Percentiles rank a stretch among this genome's conserved stretches.
Conservation (phyloP, 2,113 vertebrate species). For the Megaceryle maxima region DNA sequence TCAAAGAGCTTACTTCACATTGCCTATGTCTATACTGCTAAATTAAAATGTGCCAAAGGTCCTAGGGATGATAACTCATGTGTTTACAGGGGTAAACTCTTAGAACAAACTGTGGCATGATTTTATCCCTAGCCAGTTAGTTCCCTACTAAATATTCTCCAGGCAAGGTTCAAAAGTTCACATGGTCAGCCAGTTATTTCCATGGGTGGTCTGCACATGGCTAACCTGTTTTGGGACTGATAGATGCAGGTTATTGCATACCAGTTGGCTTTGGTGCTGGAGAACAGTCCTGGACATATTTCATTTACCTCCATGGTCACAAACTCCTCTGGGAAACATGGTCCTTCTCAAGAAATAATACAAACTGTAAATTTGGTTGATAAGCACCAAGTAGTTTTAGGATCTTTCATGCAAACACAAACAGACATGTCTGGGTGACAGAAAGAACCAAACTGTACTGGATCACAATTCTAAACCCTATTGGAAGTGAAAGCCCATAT, state of each 20-base stretch:
- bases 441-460: neutral
- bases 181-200: neutral
- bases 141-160: neutral
- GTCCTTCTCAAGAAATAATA: neutral
- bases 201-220: neutral
- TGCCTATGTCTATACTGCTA: neutral
- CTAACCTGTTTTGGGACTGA: neutral
- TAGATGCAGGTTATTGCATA: neutral
- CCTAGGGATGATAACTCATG: neutral
- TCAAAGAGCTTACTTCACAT: neutral
- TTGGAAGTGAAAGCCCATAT: neutral
- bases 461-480: neutral
- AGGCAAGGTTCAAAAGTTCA: neutral
- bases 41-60: neutral
- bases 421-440: neutral
- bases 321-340: neutral
- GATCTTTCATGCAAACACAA: neutral
- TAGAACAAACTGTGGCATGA: neutral
- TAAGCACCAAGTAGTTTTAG: neutral
- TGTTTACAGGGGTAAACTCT: neutral
- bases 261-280: neutral
- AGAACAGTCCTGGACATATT: neutral
- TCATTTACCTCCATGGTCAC: neutral
- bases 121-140: neutral
- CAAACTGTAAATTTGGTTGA: neutral